Evolutionary conservation across 2,888 invertebrate genomes (phyloP), one percentile per base, ranked within the genome.

Genomic region (Drosophila histrio): DNA sequence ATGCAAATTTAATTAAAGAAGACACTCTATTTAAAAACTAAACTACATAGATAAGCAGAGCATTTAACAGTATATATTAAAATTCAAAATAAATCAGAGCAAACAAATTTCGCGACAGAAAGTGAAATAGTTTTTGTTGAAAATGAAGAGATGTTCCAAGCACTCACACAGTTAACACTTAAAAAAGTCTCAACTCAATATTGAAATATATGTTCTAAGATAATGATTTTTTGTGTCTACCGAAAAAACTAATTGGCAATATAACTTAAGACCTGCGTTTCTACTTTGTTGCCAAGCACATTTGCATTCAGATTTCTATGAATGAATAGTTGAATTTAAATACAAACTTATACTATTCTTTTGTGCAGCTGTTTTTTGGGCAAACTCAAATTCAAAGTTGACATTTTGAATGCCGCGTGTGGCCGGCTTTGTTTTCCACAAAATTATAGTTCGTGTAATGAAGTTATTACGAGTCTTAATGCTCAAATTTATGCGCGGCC

Each of bases 381-480:
- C 68, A 44, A 36, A 49, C 34, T 3, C 17, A n/a, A 24, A 36
- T 34, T 39, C 50, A 30, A 54, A 60, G 57, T 36, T 73, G 61
- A 54, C 61, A 67, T 59, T 70, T 77, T 28, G 52, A 63, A 39
- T 56, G 47, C 59, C 44, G 49, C 17, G 58, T 70, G 63, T 52
- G 50, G 54, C 44, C 26, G 28, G 46, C 57, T 57, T 74, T 73
- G 68, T 66, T 65, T 57, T 61, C 30, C 26, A 3, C 49, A 22
- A 59, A 83, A 80, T 75, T 79, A 80, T 83, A 83, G 83, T 83
- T 86, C 72, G 79, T 86, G 88, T 89, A 87, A 89, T 89, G 87
- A 89, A 89, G 89, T 89, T 89, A 87, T 89, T 89, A 89, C 73
- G 79, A 85, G 79, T 76, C 82, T 88, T 89, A 87, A 88, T 89